Evolutionary conservation across 2,113 vertebrate species (phyloP), one percentile per base, ranked within the genome.

Genomic region (Cebidichthys violaceus): DNA sequence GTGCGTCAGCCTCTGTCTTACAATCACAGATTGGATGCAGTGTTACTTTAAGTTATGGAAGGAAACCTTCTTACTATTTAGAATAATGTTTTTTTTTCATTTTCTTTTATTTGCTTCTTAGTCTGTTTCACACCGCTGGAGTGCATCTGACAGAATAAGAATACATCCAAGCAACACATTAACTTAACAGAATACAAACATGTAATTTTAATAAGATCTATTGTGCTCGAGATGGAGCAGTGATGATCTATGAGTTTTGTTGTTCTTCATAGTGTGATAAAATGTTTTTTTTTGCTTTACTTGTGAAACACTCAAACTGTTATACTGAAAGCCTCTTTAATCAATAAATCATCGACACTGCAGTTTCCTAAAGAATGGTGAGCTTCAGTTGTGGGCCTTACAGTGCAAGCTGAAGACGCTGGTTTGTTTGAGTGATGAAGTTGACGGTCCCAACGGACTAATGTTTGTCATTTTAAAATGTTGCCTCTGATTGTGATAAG

Each of bases 401-500:
- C 75, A 73, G 20, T 27, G 35, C 20, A 17, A 39, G 27, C 18
- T 69, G 66, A 55, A 27, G 67, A 60, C 10, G 17, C 52, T 65
- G 70, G 70, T 86, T 60, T 80, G 70, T 86, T 60, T 80, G 50
- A 78, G 39, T 66, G 55, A 43, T 75, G 39, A 82, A 71, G 61
- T 1, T 72, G n/a, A 62, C 20, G 22, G 29, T 76, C 84, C 76
- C 66, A 4, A 0, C 2, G 20, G 86, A 79, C 41, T 4, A 15
- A 33, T 73, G 83, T 83, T 81, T 83, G 72, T 80, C 81, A 87
- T 89, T 79, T 86, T 62, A 82, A 82, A 84, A 76, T 75, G 68
- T 89, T 83, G 35, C 71, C 37, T 86, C 71, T 85, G 37, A 69
- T 50, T 66, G 41, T 27, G 62, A 35, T 45, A 73, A 79, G 31